Conservation (phyloP, 2,888 invertebrate genomes). For the Apotomis betuletana region DNA sequence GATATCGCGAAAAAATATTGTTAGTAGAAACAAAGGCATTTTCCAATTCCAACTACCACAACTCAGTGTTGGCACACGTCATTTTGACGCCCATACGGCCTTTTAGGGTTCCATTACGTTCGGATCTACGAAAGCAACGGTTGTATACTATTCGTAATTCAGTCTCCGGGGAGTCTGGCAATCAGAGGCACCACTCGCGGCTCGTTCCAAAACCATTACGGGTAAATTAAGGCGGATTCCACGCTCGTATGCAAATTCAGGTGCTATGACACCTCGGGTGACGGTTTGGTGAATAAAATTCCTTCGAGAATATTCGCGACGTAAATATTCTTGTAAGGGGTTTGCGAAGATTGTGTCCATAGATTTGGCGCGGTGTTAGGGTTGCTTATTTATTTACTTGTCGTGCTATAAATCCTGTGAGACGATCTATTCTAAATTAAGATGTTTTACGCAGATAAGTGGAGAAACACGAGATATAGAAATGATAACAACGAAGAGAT, state of each 20-base stretch:
- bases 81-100: neutral
- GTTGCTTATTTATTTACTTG: constrained; percentile 34
- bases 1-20: neutral
- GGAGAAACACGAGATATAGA: neutral
- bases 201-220: constrained; percentile 76
- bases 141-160: constrained; percentile 46
- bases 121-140: constrained; percentile 17
- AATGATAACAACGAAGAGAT: too few relatives aligned
- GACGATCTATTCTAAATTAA: constrained; percentile 4
- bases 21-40: neutral
- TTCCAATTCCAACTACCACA: neutral
- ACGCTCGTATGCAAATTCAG: constrained; percentile 64
- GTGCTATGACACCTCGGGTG: constrained; percentile 49
- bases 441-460: neutral
- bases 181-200: constrained; percentile 70
- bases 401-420: constrained; percentile 16
- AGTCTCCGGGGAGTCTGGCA: constrained; percentile 73
- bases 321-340: constrained; percentile 33
- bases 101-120: constrained; percentile 26
- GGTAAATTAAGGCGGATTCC: constrained; percentile 75
- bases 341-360: constrained; percentile 28
- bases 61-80: neutral
- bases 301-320: constrained; percentile 39
- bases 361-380: constrained; percentile 24
- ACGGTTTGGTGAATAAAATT: constrained; percentile 39